Base-by-base conservation (phyloP, 1,140 invertebrate species). In the Trichonephila clavata region DNA sequence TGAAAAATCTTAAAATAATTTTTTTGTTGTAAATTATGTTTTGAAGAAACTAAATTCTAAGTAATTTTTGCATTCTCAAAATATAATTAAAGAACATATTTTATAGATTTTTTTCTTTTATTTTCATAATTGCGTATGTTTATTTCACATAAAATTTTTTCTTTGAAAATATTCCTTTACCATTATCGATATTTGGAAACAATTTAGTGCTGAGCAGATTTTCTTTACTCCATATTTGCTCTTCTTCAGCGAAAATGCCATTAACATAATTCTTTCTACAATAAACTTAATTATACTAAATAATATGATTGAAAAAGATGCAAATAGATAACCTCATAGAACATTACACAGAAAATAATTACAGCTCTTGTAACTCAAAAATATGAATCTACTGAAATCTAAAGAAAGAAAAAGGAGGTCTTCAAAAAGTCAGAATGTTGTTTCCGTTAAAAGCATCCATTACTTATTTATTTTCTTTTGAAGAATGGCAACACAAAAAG, bases 381-480 rank as follows among this genome's bases (percentile, higher is more conserved):
- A 77, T 77, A 39, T 27, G 14, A 32, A 2, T 71, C 6, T 14
- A 39, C 0, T 32, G 14, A 77, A 39, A 77, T 32, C 50, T 50
- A 50, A 50, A 50, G 71, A 39, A 39, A 77, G 27, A 77, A 77
- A 32, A 77, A 32, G 16, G 27, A 18, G 14, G 16, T 77, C 27
- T 77, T 32, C 71, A 77, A 77, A 61, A 61, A 32, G n/a, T 27
- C 68, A 77, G 68, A 77, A 77, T 77, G 68, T 27, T 77, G 24
- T 32, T 77, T 77, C 68, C 27, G 24, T 32, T 77, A 77, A 77
- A 77, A 77, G 32, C 68, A 77, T 32, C 68, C 27, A 77, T 77
- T 77, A 77, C 27, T 77, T 77, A 77, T 77, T 32, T 77, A 77
- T 68, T 68, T 68, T 68, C 20, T 77, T 77, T 77, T 77, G 68